Percentiles rank a stretch among this genome's conserved stretches.
Conservation (phyloP, 2,113 vertebrate genomes). For the Paradisaea rubra region DNA sequence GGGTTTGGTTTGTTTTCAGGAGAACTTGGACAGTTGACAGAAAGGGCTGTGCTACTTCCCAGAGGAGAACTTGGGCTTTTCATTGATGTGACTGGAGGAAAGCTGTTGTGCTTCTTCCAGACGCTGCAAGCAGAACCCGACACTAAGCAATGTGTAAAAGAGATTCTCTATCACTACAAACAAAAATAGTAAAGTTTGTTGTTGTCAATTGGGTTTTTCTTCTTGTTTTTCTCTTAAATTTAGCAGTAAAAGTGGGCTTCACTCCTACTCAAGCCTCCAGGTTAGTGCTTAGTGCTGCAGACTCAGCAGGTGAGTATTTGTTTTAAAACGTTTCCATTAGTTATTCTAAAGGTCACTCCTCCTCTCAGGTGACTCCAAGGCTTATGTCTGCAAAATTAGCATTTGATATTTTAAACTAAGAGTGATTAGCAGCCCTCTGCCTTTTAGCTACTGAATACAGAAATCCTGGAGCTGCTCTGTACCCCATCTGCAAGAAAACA, state of each 20-base stretch:
- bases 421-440: neutral
- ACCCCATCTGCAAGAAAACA: neutral
- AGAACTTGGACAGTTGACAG: neutral
- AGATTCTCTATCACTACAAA: too few relatives aligned
- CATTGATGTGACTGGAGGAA: neutral
- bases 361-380: neutral
- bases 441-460: neutral
- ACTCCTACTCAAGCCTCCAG: neutral
- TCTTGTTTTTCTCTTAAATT: neutral
- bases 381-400: neutral
- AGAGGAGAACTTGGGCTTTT: neutral
- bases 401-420: neutral
- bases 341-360: neutral
- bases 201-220: neutral
- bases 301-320: neutral
- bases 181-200: neutral
- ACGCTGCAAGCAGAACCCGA: neutral
- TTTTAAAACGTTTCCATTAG: neutral
- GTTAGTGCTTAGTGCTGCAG: neutral
- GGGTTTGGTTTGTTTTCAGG: neutral
- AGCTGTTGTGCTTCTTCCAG: neutral
- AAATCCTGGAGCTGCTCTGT: neutral
- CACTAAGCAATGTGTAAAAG: neutral
- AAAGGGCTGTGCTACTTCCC: neutral
- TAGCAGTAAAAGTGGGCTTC: neutral